Evolutionary conservation across 2,113 vertebrate species (phyloP).

Genomic region (Calonectris borealis): DNA sequence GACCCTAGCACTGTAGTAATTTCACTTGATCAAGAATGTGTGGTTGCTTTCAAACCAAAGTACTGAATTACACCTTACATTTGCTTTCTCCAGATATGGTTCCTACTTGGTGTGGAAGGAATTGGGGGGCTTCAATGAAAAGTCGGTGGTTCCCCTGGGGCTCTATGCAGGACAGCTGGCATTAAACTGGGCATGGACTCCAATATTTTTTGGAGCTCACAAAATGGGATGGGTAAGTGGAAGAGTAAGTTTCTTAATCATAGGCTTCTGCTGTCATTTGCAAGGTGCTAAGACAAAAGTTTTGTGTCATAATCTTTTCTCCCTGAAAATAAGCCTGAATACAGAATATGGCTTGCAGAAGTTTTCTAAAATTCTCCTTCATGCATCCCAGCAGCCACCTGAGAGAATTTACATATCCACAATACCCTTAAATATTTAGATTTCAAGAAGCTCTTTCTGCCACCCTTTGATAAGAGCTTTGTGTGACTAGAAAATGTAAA

Average conservation of each 20-base stretch:
- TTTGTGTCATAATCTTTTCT: not conserved
- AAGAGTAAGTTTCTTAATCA: not conserved
- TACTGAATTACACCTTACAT: not conserved
- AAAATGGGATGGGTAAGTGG: slow-evolving; percentile 79
- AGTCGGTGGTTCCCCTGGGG: slow-evolving; percentile 75
- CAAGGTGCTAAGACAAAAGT: not conserved
- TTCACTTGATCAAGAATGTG: not conserved
- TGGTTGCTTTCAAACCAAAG: not conserved
- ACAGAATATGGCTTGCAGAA: not conserved
- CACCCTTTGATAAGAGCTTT: not conserved
- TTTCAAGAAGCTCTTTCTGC: not conserved
- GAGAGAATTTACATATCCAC: not conserved
- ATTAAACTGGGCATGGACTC: slow-evolving; percentile 80
- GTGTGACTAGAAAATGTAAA: not conserved
- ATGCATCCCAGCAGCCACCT: not conserved
- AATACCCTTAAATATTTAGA: not conserved
- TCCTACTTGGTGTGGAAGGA: slow-evolving; percentile 82
- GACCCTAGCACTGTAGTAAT: not conserved
- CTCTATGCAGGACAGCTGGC: slow-evolving; percentile 78
- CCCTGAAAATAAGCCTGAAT: not conserved
- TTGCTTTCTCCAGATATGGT: slow-evolving; percentile 64
- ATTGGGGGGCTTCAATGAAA: slow-evolving; percentile 75
- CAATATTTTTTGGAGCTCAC: slow-evolving; percentile 76
- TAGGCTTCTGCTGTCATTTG: not conserved
- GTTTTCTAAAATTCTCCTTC: not conserved